Percentiles rank a stretch among this genome's conserved stretches.
Evolutionary conservation across 2,113 vertebrate species (phyloP).

Genomic region (Amphiprion ocellaris): DNA sequence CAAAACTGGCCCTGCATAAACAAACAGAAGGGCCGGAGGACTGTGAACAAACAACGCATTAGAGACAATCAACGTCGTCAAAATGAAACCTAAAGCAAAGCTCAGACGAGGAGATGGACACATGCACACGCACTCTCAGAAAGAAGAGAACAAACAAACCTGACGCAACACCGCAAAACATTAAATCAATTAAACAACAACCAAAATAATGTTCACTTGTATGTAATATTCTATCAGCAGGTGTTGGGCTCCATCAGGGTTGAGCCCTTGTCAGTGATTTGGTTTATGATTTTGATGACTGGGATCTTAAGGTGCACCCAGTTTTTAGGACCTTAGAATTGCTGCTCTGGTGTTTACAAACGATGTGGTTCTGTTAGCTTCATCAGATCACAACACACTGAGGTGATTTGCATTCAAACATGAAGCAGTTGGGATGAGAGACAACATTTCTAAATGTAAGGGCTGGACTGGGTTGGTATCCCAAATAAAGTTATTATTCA

Average conservation of each 20-base stretch:
- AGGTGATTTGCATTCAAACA: background rate
- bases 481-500: background rate
- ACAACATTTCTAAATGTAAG: background rate
- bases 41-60: slow-evolving; percentile 95
- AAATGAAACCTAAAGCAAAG: slow-evolving; percentile 52
- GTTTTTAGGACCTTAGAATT: background rate
- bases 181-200: slow-evolving; percentile 6
- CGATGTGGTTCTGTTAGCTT: background rate
- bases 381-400: slow-evolving; percentile 4
- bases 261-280: background rate
- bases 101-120: slow-evolving; percentile 47
- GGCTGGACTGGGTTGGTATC: background rate
- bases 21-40: slow-evolving; percentile 97
- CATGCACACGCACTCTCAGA: slow-evolving; percentile 14
- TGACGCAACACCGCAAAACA: slow-evolving; percentile 54
- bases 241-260: background rate
- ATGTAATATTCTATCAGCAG: slow-evolving; percentile 1
- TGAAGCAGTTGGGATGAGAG: background rate
- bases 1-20: slow-evolving; percentile 99
- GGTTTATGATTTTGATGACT: background rate
- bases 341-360: background rate
- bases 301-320: background rate
- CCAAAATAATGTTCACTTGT: slow-evolving; percentile 21
- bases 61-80: slow-evolving; percentile 74
- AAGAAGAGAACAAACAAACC: slow-evolving; percentile 31